Base-by-base conservation (phyloP, 2,113 vertebrate genomes). In the Otis tarda region DNA sequence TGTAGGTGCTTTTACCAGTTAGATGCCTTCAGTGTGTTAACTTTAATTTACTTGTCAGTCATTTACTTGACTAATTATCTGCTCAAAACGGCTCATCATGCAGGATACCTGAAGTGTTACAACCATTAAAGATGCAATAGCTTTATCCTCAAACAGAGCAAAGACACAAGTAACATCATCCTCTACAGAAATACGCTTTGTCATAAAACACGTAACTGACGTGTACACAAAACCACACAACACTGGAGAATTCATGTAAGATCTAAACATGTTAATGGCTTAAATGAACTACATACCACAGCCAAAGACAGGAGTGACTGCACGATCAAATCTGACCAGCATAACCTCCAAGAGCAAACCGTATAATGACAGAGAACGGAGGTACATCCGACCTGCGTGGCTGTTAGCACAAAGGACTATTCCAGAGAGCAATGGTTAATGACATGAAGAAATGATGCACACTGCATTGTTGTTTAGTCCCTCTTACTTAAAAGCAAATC, bases 41-140 rank as follows among this genome's bases (percentile, higher is more conserved):
- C 74, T 94, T 70, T 56, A 85, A 94, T 94, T 96, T 84, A 89
- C 52, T 82, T 83, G 85, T 93, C 87, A 95, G 64, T 94, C 93
- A 96, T 77, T 73, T 81, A 57, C 59, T 67, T 85, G 69, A 85
- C 87, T 91, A 95, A 95, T 95, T 89, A 79, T 43, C 83, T 89
- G 49, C 89, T 85, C 70, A 50, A 70, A 94, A 87, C 33, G 57
- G 69, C 77, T 97, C 68, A 90, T 84, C 69, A 82, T 39, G 35
- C 69, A 52, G 52, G 41, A 82, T 57, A 93, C 49, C 91, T 75
- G 57, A 77, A 80, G 64, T 70, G 39, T 87, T 94, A 89, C 47
- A 85, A 76, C 65, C 55, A 33, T 9, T 53, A 53, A 57, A 47
- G 77, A 74, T 31, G n/a, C 9, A 13, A 89, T 22, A 55, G 81